Evolutionary conservation across 2,888 invertebrate genomes (phyloP).

Genomic region (Geophilus truncorum): DNA sequence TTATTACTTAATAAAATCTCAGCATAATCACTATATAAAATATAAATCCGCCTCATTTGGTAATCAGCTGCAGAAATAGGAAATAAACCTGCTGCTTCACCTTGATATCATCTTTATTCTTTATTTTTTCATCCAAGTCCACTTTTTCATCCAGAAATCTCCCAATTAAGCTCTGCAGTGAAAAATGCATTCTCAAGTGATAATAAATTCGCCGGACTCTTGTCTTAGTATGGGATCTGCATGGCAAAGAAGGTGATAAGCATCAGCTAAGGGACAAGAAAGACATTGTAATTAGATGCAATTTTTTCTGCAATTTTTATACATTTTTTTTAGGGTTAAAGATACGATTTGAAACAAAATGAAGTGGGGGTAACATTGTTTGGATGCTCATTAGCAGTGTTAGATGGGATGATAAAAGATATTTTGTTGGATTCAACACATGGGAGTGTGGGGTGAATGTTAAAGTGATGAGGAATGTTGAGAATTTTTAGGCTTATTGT

Average conservation of each 20-base stretch:
- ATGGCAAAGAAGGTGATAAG: not conserved
- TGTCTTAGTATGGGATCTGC: not conserved
- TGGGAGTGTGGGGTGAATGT: not conserved
- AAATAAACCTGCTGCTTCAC: not conserved
- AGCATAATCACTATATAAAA: not conserved
- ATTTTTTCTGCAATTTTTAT: not conserved
- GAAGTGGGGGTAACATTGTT: too few species aligned
- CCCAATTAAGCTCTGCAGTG: not conserved
- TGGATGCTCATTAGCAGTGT: not conserved
- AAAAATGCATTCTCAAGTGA: not conserved
- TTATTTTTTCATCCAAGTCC: not conserved
- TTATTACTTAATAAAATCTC: not conserved
- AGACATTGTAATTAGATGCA: not conserved
- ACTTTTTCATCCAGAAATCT: too few species aligned
- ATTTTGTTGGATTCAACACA: not conserved
- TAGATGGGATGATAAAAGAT: not conserved
- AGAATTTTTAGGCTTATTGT: not conserved
- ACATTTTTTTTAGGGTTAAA: not conserved
- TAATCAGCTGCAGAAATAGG: not conserved
- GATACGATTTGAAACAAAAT: not conserved
- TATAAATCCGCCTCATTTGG: not conserved
- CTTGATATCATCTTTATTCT: not conserved
- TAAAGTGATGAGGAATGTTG: not conserved
- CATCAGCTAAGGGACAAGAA: not conserved
- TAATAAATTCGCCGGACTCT: not conserved